A percentile compares a stretch with the other conserved stretches of the same genome.
Evolutionary conservation across 2,113 vertebrate species (phyloP).

Genomic region (Bambusicola thoracicus): DNA sequence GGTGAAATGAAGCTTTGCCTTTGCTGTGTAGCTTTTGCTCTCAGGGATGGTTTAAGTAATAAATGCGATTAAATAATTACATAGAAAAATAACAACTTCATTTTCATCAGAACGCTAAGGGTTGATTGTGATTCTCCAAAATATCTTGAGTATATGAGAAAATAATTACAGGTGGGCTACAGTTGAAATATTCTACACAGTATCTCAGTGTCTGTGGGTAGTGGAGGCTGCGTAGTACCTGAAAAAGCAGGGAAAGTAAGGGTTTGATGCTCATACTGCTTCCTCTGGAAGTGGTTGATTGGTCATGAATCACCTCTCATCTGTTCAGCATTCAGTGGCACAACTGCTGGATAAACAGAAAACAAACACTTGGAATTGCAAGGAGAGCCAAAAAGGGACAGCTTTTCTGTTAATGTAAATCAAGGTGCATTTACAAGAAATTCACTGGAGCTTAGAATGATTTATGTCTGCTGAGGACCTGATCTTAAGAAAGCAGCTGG

Average conservation of each 20-base stretch:
- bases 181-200: slow-evolving; percentile 4
- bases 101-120: slow-evolving; percentile 49
- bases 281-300: slow-evolving; percentile 46
- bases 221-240: slow-evolving; percentile 14
- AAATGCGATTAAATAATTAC: slow-evolving; percentile 75
- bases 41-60: slow-evolving; percentile 56
- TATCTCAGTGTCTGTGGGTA: background rate
- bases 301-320: slow-evolving; percentile 33
- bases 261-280: slow-evolving; percentile 53
- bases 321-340: slow-evolving; percentile 52
- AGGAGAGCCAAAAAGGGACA: background rate
- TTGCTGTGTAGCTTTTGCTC: slow-evolving; percentile 51
- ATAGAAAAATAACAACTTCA: slow-evolving; percentile 67
- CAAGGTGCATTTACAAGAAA: slow-evolving; percentile 7
- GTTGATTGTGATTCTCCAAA: slow-evolving; percentile 56
- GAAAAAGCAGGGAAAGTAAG: slow-evolving; percentile 9
- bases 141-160: slow-evolving; percentile 37
- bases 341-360: slow-evolving; percentile 33
- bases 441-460: slow-evolving; percentile 31
- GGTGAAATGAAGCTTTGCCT: slow-evolving; percentile 64
- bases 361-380: slow-evolving; percentile 46
- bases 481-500: slow-evolving; percentile 4
- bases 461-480: slow-evolving; percentile 17
- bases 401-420: background rate
- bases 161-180: slow-evolving; percentile 60